Evolutionary conservation across 2,113 vertebrate species (phyloP).

Genomic region (Cottus gobio): DNA sequence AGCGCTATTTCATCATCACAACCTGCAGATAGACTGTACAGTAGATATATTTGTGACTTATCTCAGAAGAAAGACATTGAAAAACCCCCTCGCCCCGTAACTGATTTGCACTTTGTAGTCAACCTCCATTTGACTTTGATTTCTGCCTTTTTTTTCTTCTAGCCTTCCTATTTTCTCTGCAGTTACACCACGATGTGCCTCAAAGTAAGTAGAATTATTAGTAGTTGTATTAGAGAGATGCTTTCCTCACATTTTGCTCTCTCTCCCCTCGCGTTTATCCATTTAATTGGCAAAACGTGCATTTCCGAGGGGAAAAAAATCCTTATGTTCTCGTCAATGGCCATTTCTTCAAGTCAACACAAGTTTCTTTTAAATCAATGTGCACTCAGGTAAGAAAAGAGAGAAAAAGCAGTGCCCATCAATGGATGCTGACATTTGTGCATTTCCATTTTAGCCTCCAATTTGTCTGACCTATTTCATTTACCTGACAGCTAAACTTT

Average conservation of each 20-base stretch:
- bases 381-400: slow-evolving; percentile 3
- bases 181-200: slow-evolving; percentile 1
- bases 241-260: background rate
- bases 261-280: background rate
- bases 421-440: slow-evolving; percentile 29
- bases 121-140: slow-evolving; percentile 3
- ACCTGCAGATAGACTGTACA: background rate
- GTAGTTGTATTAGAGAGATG: slow-evolving; percentile 11
- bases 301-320: background rate
- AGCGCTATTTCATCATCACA: background rate
- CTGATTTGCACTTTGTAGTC: background rate
- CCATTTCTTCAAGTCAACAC: background rate
- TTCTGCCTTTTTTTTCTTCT: slow-evolving; percentile 1
- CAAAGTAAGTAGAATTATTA: slow-evolving; percentile 24
- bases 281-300: slow-evolving; percentile 1
- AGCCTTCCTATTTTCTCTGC: slow-evolving; percentile 6
- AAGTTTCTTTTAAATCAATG: background rate
- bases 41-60: background rate
- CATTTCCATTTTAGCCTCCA: slow-evolving; percentile 14
- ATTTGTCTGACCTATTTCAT: slow-evolving; percentile 25
- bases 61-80: background rate
- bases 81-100: background rate
- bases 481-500: slow-evolving; percentile 31
- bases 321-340: slow-evolving; percentile 3
- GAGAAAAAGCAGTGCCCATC: background rate